Conservation (phyloP, 2,888 invertebrate species). For the Mythimna vitellina region DNA sequence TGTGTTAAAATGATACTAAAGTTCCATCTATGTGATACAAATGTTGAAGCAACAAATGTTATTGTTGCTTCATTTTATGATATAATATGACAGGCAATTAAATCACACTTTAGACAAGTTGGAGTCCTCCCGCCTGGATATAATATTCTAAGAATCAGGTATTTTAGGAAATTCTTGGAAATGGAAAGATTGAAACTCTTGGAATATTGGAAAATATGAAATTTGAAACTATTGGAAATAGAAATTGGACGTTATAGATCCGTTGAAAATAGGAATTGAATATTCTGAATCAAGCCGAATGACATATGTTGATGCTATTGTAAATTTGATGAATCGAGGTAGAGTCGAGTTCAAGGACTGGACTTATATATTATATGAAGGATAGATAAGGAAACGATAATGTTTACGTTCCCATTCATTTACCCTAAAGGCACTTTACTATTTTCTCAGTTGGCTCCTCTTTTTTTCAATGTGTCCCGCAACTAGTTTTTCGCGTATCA, state of each 20-base stretch:
- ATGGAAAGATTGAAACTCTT: too few species aligned
- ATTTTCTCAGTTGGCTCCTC: neutral
- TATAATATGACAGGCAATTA: neutral
- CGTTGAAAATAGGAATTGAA: neutral
- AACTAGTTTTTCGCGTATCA: constrained; percentile 67
- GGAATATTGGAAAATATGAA: too few species aligned
- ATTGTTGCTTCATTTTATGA: neutral
- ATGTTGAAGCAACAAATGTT: neutral
- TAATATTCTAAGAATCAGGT: too few species aligned
- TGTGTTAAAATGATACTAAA: neutral
- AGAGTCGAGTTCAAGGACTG: neutral
- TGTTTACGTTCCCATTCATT: neutral
- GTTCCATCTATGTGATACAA: neutral
- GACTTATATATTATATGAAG: neutral
- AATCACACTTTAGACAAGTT: neutral
- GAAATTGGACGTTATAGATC: too few species aligned
- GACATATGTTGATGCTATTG: neutral
- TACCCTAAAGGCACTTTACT: neutral
- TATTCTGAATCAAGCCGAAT: neutral
- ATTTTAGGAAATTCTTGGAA: too few species aligned
- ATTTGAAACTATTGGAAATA: neutral
- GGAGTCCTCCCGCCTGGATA: too few species aligned
- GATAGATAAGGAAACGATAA: neutral
- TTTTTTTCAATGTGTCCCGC: constrained; percentile 39
- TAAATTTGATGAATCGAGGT: neutral